phyloP scores from a whole-genome alignment of 2,797 vertebrate genomes.

The Ibycter americanus region DNA sequence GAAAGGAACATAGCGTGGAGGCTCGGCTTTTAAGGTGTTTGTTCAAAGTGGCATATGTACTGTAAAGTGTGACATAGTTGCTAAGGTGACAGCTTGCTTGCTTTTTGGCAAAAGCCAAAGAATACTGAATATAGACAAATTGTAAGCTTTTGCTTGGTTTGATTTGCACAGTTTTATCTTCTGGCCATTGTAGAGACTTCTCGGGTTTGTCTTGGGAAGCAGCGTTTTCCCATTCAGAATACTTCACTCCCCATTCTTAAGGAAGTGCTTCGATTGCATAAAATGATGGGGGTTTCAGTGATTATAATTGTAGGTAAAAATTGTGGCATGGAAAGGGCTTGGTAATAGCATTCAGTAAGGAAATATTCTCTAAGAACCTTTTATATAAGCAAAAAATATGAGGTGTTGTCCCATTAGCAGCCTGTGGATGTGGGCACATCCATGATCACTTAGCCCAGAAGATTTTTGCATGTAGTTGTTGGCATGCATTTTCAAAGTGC shows the following conservation, averaged over 20 bases:
- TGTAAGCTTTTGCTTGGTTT: slow-evolving; percentile 7
- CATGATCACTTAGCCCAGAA: accelerated
- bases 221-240: not conserved
- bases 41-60: slow-evolving; percentile 27
- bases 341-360: not conserved
- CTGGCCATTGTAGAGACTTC: not conserved
- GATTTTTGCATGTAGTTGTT: not conserved
- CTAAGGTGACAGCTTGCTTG: slow-evolving; percentile 62
- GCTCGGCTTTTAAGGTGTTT: slow-evolving; percentile 52
- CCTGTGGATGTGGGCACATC: not conserved
- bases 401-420: not conserved
- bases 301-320: not conserved
- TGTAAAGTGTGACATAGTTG: slow-evolving; percentile 59
- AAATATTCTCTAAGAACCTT: not conserved
- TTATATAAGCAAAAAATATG: not conserved
- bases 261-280: not conserved
- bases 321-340: not conserved
- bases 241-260: not conserved
- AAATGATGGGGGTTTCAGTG: not conserved
- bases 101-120: slow-evolving; percentile 46
- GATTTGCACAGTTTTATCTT: not conserved
- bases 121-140: slow-evolving; percentile 39
- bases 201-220: not conserved
- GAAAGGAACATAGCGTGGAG: not conserved
- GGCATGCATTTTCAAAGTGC: not conserved